Base-by-base conservation (phyloP, 2,797 vertebrate species). In the Morelia viridis region DNA sequence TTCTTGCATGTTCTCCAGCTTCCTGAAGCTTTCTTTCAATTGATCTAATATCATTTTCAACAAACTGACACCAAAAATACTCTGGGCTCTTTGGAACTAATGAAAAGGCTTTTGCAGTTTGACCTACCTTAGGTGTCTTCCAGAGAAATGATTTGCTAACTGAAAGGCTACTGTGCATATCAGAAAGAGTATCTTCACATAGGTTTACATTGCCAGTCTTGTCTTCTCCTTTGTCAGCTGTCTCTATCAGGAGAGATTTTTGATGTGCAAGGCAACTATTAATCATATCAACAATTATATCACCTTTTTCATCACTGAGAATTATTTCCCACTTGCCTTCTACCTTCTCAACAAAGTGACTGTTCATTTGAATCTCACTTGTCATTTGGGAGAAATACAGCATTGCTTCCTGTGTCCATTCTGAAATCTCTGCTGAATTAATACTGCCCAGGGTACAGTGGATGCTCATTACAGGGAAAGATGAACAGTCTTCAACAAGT, bases 51-150 rank as follows among this genome's bases (percentile, higher is more conserved):
- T 97, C 96, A 85, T 98, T 95, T 0, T 98, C 95, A 5, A 97
- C 97, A 94, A 95, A 93, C 91, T 98, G 97, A 97, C 99, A 98
- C 98, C 99, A 99, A 94, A 99, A 99, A 83, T 97, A 97, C 76
- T 97, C 98, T 89, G 97, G 98, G 24, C 98, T 96, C 50, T 96
- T 96, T 90, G 98, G 94, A 35, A 97, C 87, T 0, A 97, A 96
- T 68, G 98, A 93, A 53, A 98, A 99, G 46, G 96, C 97, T 85
- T 97, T 96, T 56, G 99, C 28, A 1, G 91, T 94, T 86, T 98
- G 97, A 76, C 98, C 98, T 61, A 86, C 94, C 65, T 87, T 61
- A 22, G 96, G 96, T 76, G 90, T 92, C 87, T 96, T 97, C 97
- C 96, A 98, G 65, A 93, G 89, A 76, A 97, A 97, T 0, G 93